These are phyloP conservation scores for Napeogenes sylphis DNA, from an alignment of 2,888 invertebrate genomes.

Conservation along the genomic window DNA sequence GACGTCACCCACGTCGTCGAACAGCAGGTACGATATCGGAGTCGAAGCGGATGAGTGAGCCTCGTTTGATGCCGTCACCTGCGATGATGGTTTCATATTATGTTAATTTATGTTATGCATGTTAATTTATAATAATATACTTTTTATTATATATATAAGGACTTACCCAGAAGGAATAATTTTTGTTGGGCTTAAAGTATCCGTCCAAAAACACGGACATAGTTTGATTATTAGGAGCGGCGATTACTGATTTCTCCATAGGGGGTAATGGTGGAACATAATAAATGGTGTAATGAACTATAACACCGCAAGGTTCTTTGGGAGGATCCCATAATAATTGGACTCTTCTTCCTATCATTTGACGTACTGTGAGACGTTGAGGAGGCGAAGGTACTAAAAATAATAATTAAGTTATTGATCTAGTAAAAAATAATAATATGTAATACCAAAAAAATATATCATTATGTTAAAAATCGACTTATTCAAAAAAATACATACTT, in stretches of 20 bases:
- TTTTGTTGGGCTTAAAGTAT: constrained; percentile 72
- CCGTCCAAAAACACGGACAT: constrained; percentile 73
- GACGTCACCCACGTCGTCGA: constrained; percentile 81
- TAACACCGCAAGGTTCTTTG: constrained; percentile 77
- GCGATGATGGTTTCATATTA: constrained; percentile 7
- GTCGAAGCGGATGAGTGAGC: constrained; percentile 80
- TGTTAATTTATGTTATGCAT: not conserved
- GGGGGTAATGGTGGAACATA: constrained; percentile 83
- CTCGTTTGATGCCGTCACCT: constrained; percentile 83
- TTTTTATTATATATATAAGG: not conserved
- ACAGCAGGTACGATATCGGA: constrained; percentile 74
- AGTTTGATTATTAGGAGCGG: constrained; percentile 53
- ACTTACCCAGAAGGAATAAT: constrained; percentile 86
- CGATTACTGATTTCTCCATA: constrained; percentile 55
- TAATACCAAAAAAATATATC: not conserved
- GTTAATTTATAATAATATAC: too few relatives aligned
- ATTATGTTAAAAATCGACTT: not conserved
- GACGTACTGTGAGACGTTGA: constrained; percentile 79
- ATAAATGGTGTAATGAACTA: constrained; percentile 80
- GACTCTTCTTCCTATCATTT: constrained; percentile 80
- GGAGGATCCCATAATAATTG: constrained; percentile 85
- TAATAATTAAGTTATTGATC: too few relatives aligned
- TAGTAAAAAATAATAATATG: not conserved
- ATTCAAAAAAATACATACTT: constrained; percentile 47
- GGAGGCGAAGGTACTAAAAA: constrained; percentile 82